A percentile compares a stretch with the other conserved stretches of the same genome.
These are phyloP conservation scores for Euclidia mi DNA, from an alignment of 2,888 invertebrate species.

Conservation along the genomic window DNA sequence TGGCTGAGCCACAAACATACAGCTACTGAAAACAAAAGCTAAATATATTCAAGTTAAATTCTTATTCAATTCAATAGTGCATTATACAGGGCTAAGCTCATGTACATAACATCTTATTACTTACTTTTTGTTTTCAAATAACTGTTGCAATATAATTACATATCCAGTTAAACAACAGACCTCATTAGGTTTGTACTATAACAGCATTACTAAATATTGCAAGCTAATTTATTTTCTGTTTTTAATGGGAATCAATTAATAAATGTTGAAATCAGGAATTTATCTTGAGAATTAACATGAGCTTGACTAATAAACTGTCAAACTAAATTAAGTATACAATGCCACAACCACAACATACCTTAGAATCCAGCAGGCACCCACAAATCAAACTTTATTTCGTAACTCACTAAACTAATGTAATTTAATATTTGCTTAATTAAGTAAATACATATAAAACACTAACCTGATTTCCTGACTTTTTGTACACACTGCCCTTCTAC, in stretches of 20 bases:
- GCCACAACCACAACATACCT: neutral
- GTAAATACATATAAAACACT: constrained; percentile 49
- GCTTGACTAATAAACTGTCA: neutral
- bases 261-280: neutral
- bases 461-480: constrained; percentile 66
- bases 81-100: too few relatives aligned
- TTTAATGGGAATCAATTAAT: too few relatives aligned
- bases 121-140: too few relatives aligned
- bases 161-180: neutral
- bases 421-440: neutral
- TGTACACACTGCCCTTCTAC: constrained; percentile 33
- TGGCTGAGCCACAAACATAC: too few relatives aligned
- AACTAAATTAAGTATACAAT: too few relatives aligned
- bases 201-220: neutral
- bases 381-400: neutral
- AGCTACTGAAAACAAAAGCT: too few relatives aligned
- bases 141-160: neutral
- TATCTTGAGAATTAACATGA: constrained; percentile 1
- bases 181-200: neutral
- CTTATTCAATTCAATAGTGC: too few relatives aligned
- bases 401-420: neutral
- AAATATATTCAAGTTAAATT: too few relatives aligned
- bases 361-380: neutral
- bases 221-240: neutral
- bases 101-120: too few relatives aligned